Evolutionary conservation across 2,797 vertebrate genomes (phyloP).

Genomic region (Scarus forsteni): DNA sequence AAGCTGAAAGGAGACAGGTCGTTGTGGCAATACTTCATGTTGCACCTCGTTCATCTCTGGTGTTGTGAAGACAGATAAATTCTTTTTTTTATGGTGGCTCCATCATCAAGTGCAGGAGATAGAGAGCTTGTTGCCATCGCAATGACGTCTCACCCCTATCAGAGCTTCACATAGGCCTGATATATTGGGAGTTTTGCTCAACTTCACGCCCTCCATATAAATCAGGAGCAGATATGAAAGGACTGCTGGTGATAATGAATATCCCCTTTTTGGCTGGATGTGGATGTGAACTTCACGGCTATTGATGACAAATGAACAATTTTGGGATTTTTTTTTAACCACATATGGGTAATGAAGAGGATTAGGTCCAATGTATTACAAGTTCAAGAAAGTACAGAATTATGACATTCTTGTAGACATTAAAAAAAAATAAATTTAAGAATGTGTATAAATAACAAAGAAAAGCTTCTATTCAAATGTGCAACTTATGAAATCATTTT

Average conservation of each 20-base stretch:
- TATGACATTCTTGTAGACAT: too few species aligned
- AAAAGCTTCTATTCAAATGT: too few species aligned
- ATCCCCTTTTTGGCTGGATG: constrained; percentile 52
- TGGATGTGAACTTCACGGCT: constrained; percentile 38
- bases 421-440: too few species aligned
- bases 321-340: constrained; percentile 20
- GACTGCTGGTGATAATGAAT: constrained; percentile 57
- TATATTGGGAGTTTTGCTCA: constrained; percentile 63
- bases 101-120: constrained; percentile 77
- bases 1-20: constrained; percentile 65
- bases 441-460: too few species aligned
- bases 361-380: not conserved
- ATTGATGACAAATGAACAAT: constrained; percentile 26
- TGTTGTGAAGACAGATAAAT: constrained; percentile 79
- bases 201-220: constrained; percentile 65
- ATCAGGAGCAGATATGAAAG: constrained; percentile 72
- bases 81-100: constrained; percentile 76
- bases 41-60: constrained; percentile 72
- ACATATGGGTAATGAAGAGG: constrained; percentile 1
- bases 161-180: constrained; percentile 45
- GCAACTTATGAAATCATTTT: too few species aligned
- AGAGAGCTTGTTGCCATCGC: constrained; percentile 59
- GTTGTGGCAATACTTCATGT: constrained; percentile 57
- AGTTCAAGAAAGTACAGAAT: not conserved
- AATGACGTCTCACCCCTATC: constrained; percentile 73